Conservation (phyloP, 2,888 invertebrate genomes). For the Lasius fuliginosus region DNA sequence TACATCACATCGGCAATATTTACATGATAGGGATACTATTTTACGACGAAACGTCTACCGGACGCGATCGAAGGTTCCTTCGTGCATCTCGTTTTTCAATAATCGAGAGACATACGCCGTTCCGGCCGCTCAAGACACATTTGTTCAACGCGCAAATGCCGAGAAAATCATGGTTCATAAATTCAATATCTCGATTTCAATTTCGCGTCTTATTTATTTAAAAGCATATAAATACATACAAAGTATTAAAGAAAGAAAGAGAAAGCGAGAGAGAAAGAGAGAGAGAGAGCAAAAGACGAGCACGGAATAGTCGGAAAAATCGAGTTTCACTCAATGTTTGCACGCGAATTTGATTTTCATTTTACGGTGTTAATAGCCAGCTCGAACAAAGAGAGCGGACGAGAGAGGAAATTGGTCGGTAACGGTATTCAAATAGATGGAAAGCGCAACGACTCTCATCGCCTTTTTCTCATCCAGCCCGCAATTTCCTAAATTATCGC, state of each 20-base stretch:
- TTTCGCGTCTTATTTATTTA: conserved; percentile 70
- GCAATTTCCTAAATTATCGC: conserved; percentile 48
- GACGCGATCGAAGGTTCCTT: neutral
- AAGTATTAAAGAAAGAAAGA: neutral
- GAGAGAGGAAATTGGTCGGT: conserved; percentile 48
- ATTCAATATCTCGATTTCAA: conserved; percentile 68
- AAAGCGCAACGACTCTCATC: conserved; percentile 42
- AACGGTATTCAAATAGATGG: conserved; percentile 51
- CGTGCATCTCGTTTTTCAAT: conserved; percentile 8
- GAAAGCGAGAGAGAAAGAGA: neutral
- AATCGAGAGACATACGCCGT: neutral
- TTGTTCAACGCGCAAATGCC: conserved; percentile 55
- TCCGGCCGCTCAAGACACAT: conserved; percentile 11
- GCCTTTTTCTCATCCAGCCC: conserved; percentile 26
- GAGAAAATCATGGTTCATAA: conserved; percentile 23
- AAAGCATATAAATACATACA: neutral
- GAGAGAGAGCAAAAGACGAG: neutral
- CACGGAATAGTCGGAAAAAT: conserved; percentile 45
- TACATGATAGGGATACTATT: conserved; percentile 25
- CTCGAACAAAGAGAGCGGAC: conserved; percentile 51
- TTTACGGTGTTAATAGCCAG: conserved; percentile 55
- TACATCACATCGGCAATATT: conserved; percentile 35
- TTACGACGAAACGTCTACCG: neutral
- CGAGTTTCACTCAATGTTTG: conserved; percentile 57
- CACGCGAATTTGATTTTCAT: conserved; percentile 67